A percentile compares a stretch with the other conserved stretches of the same genome.
Evolutionary conservation across 2,797 vertebrate species (phyloP).

Genomic region (Kryptolebias ocellatus): DNA sequence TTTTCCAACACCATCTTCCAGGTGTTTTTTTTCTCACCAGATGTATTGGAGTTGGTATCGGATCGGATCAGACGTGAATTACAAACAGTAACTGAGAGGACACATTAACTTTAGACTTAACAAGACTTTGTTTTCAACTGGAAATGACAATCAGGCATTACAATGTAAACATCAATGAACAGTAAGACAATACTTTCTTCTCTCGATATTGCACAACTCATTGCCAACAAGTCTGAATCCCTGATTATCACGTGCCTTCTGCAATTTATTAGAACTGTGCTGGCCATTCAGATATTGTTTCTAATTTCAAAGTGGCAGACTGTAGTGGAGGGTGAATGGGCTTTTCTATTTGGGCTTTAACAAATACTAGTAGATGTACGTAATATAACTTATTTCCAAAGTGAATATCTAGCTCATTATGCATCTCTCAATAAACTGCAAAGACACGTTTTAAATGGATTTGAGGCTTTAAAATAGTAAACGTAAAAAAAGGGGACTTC

Average conservation of each 20-base stretch:
- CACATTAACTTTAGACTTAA: conserved; percentile 27
- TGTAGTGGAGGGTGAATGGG: conserved; percentile 24
- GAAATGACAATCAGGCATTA: conserved; percentile 62
- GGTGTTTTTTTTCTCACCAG: conserved; percentile 12
- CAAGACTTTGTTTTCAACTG: conserved; percentile 49
- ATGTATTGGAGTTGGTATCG: conserved; percentile 7
- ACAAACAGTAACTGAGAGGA: conserved; percentile 37
- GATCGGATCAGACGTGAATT: conserved; percentile 7
- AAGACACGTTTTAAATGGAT: conserved; percentile 62
- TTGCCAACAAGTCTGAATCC: conserved; percentile 54
- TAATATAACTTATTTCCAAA: conserved; percentile 57
- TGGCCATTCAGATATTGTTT: conserved; percentile 33
- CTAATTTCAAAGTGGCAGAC: conserved; percentile 37
- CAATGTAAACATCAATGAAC: conserved; percentile 69
- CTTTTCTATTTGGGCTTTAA: conserved; percentile 44
- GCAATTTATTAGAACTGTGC: conserved; percentile 46
- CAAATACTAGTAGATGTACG: conserved; percentile 40
- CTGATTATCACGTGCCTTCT: conserved; percentile 66
- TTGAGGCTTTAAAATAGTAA: conserved; percentile 67
- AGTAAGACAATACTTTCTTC: conserved; percentile 64
- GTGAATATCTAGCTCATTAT: conserved; percentile 57
- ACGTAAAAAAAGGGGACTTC: conserved; percentile 37
- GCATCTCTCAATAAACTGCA: conserved; percentile 50
- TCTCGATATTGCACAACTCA: conserved; percentile 71
- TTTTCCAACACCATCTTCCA: conserved; percentile 11